Conservation (phyloP, 1,140 invertebrate genomes). For the Drosophila tani region DNA sequence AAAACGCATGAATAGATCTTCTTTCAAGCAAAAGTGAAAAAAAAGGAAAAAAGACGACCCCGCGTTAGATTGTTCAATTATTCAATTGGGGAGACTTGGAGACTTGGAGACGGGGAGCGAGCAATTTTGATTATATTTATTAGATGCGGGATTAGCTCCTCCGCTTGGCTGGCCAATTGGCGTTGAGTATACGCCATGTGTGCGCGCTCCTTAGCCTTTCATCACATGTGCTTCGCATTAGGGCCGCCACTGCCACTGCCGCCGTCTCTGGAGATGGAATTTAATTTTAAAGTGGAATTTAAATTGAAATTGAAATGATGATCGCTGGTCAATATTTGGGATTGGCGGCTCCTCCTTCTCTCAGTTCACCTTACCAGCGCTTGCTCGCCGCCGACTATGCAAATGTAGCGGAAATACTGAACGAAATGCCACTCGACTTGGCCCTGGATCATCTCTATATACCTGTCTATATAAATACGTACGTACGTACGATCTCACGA, state of each 20-base stretch:
- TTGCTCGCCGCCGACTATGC: constrained; percentile 52
- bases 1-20: constrained; percentile 25
- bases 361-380: constrained; percentile 35
- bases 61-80: constrained; percentile 73
- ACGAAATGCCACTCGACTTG: constrained; percentile 51
- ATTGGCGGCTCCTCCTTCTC: constrained; percentile 3
- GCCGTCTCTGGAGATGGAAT: constrained; percentile 3
- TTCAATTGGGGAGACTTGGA: constrained; percentile 59
- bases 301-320: constrained; percentile 32
- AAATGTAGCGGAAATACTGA: constrained; percentile 78
- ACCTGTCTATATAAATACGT: constrained; percentile 24
- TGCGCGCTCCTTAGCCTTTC: constrained; percentile 4
- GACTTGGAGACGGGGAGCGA: constrained; percentile 17
- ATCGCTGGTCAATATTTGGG: constrained; percentile 11
- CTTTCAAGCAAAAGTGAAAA: constrained; percentile 15
- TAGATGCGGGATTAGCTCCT: constrained; percentile 66
- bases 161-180: constrained; percentile 29
- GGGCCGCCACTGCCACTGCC: too few species aligned
- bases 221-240: constrained; percentile 24
- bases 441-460: constrained; percentile 37
- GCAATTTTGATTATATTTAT: constrained; percentile 67
- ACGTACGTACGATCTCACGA: constrained; percentile 41
- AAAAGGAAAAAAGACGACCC: constrained; percentile 4
- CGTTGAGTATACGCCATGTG: constrained; percentile 67
- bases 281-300: constrained; percentile 26